Conservation (phyloP, 2,113 vertebrate genomes). For the Balaeniceps rex region DNA sequence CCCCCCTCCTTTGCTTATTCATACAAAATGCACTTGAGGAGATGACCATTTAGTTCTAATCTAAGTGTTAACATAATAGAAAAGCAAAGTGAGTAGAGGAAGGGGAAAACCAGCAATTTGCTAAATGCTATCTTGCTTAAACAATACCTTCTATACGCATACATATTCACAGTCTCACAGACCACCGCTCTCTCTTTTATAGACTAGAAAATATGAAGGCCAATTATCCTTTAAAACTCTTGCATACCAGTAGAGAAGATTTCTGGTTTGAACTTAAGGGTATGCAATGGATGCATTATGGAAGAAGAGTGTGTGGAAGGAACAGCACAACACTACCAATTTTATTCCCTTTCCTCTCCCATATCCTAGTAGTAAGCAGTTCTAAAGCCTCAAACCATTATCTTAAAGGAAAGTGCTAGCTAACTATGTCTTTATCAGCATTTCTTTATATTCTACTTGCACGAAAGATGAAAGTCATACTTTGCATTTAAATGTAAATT, state of each 20-base stretch:
- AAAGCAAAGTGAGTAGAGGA: background rate
- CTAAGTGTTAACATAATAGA: background rate
- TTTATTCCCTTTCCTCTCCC: background rate
- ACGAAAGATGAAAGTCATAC: constrained; percentile 26
- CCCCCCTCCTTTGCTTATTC: background rate
- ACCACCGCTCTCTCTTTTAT: background rate
- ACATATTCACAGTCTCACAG: background rate
- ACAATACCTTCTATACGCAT: background rate
- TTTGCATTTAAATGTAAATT: constrained; percentile 30
- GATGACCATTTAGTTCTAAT: background rate
- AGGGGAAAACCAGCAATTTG: background rate
- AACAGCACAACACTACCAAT: background rate
- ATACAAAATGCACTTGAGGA: background rate
- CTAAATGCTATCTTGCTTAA: background rate
- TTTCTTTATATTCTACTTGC: constrained; percentile 30
- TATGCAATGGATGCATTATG: background rate
- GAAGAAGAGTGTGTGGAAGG: background rate
- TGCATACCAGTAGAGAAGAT: background rate
- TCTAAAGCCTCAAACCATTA: background rate
- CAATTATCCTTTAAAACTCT: background rate
- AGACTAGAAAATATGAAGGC: background rate
- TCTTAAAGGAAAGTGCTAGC: constrained; percentile 1
- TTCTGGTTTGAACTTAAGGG: background rate
- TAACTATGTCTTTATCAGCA: constrained; percentile 51
- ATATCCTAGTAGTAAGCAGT: background rate